Evolutionary conservation across 2,797 vertebrate genomes (phyloP), one percentile per base, ranked within the genome.

Genomic region (Liasis olivaceus): DNA sequence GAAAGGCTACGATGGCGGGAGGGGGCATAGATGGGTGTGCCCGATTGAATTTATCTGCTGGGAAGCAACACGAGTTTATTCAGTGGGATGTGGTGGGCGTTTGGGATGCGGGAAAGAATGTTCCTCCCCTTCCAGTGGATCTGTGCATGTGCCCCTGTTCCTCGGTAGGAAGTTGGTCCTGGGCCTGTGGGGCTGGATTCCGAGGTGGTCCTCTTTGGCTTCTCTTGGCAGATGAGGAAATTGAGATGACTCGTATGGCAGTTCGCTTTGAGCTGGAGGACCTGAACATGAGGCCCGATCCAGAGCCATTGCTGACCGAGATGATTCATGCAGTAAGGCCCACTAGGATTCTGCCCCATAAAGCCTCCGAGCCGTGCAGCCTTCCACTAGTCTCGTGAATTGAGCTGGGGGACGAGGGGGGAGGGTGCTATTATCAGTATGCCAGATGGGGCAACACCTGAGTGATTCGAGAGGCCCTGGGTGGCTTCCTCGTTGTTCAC

Each of bases 241-340:
- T 99, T 0, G 99, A 99, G 96, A 99, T 99, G 99, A 98, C 98
- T 0, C 97, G 97, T 2, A 98, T 98, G 97, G 98, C 99, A 0
- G 97, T 99, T 4, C 98, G 98, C 36, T 99, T 99, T 95, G 99
- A 99, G 96, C 97, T 99, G 62, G 98, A 99, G 94, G 99, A 99
- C 95, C 96, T 99, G 86, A 98, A 98, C 87, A 99, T 99, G 99
- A 98, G 99, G 90, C 99, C 99, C 0, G 99, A 99, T 94, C 99
- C 99, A 0, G 99, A 99, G 91, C 99, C 99, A 0, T 97, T 99
- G 69, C 98, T 99, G 63, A 99, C 99, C 0, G 99, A 99, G 95
- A 99, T 99, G 99, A 99, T 99, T 91, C 99, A 99, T 0, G 98
- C 99, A 85, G 99, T 99, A 96, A 98, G 96, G 96, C 42, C 59